Conservation (phyloP, 2,888 invertebrate genomes). For the Dichetophora obliterata region DNA sequence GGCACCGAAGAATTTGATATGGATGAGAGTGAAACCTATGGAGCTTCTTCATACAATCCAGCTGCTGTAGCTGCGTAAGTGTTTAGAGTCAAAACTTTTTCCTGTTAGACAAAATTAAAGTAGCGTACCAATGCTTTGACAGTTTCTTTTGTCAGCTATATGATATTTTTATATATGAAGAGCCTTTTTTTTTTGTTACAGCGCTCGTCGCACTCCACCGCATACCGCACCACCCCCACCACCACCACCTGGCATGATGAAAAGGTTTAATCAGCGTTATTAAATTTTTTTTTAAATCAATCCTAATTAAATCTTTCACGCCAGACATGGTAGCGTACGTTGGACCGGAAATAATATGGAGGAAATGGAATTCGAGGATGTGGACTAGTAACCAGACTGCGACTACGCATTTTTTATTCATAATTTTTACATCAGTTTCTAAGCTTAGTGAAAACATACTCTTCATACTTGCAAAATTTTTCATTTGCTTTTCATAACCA, state of each 20-base stretch:
- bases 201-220: slow-evolving; percentile 66
- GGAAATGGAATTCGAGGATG: slow-evolving; percentile 67
- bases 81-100: background rate
- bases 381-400: slow-evolving; percentile 54
- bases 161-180: background rate
- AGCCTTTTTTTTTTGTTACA: slow-evolving; percentile 49
- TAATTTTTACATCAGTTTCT: background rate
- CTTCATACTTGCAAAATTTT: no score
- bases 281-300: slow-evolving; percentile 48
- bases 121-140: background rate
- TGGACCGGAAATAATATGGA: slow-evolving; percentile 62
- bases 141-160: background rate
- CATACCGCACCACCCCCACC: slow-evolving; percentile 66
- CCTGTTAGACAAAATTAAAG: background rate
- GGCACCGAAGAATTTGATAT: slow-evolving; percentile 63
- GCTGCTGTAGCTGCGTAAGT: slow-evolving; percentile 63
- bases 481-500: no score
- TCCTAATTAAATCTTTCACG: slow-evolving; percentile 46
- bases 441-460: background rate
- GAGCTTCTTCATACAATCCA: slow-evolving; percentile 55
- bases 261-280: slow-evolving; percentile 68
- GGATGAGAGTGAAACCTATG: slow-evolving; percentile 62
- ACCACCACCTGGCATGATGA: slow-evolving; percentile 63
- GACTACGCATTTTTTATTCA: background rate
- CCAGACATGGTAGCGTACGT: slow-evolving; percentile 60